Conservation (phyloP, 2,797 vertebrate species). For the Squalus acanthias region DNA sequence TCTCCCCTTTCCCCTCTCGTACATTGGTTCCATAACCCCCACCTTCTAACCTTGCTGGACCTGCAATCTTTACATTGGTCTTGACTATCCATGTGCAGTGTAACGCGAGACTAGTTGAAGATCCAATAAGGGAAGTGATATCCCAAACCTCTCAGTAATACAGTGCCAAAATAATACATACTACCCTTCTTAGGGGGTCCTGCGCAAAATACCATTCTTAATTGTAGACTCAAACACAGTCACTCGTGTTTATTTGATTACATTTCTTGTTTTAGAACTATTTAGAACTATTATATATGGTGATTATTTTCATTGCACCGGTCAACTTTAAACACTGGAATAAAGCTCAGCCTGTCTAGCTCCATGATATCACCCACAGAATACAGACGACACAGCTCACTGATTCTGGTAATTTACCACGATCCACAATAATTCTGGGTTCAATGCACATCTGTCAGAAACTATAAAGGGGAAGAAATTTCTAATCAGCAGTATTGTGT, state of each 20-base stretch:
- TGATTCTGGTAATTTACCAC: background rate
- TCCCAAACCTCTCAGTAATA: background rate
- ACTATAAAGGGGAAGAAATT: background rate
- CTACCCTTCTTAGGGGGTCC: background rate
- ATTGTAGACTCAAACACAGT: background rate
- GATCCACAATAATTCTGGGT: background rate
- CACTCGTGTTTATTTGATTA: background rate
- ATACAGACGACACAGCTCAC: background rate
- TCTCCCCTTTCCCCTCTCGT: background rate
- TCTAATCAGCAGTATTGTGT: background rate
- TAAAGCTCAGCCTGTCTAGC: background rate
- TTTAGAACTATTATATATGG: background rate
- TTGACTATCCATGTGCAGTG: background rate
- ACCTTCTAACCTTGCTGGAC: background rate
- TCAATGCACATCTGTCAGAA: background rate
- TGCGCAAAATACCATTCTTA: background rate
- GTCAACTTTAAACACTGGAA: background rate
- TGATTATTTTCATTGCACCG: background rate
- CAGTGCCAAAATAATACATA: background rate
- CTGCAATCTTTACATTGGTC: background rate
- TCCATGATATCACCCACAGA: background rate
- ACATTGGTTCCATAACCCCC: background rate
- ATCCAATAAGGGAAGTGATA: background rate
- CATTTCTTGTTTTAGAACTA: background rate
- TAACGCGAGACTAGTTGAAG: background rate